A percentile compares a stretch with the other conserved stretches of the same genome.
phyloP scores from a whole-genome alignment of 2,888 invertebrate genomes.

The Phengaris arion region DNA sequence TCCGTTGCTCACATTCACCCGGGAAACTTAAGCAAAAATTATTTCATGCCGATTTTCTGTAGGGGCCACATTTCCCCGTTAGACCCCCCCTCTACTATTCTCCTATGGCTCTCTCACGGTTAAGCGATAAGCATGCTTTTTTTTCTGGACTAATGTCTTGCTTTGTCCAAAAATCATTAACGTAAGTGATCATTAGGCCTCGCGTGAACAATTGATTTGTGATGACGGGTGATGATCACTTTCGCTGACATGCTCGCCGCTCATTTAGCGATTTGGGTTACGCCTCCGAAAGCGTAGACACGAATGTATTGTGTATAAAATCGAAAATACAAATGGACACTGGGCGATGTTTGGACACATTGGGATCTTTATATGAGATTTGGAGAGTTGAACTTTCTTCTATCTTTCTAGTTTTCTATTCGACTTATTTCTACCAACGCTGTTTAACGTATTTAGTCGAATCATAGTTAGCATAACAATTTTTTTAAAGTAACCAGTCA shows the following conservation, averaged over 20 bases:
- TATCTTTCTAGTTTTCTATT: too few species aligned
- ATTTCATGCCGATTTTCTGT: too few species aligned
- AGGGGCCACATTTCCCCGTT: too few species aligned
- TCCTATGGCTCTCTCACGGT: neutral
- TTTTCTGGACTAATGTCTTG: neutral
- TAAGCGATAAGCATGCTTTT: neutral
- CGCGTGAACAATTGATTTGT: slow-evolving; percentile 21
- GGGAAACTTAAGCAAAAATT: too few species aligned
- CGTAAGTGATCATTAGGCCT: slow-evolving; percentile 2
- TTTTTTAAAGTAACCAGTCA: too few species aligned
- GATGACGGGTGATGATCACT: slow-evolving; percentile 22
- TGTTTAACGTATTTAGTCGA: too few species aligned
- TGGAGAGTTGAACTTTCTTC: too few species aligned
- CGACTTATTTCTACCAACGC: too few species aligned
- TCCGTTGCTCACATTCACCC: too few species aligned
- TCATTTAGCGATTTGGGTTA: slow-evolving; percentile 21
- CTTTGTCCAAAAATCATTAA: slow-evolving; percentile 7
- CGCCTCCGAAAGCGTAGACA: neutral
- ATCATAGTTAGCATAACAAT: too few species aligned
- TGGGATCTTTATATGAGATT: too few species aligned
- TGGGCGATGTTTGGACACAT: neutral
- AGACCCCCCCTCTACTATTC: too few species aligned
- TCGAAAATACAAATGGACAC: neutral
- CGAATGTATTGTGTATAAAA: neutral
- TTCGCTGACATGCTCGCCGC: slow-evolving; percentile 30